Percentiles rank a stretch among this genome's conserved stretches.
Conservation (phyloP, 2,888 invertebrate species). For the Hydrotaea diabolus region DNA sequence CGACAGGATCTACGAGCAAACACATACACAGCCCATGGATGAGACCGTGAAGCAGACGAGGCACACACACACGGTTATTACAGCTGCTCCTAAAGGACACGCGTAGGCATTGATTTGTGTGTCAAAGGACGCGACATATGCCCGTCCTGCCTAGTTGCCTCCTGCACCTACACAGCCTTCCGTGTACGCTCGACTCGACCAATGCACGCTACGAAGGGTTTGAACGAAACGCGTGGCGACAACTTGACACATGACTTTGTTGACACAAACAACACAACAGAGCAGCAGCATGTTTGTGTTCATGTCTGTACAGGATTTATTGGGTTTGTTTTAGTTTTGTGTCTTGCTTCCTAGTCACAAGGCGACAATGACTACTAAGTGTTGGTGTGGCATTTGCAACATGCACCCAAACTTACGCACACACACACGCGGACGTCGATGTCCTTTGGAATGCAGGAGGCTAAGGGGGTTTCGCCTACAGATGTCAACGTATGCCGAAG, state of each 20-base stretch:
- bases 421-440: too few relatives aligned
- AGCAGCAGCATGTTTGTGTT: constrained; percentile 36
- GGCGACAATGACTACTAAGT: constrained; percentile 12
- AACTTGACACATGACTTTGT: constrained; percentile 76
- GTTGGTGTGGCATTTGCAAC: background rate
- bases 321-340: constrained; percentile 41
- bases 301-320: constrained; percentile 48
- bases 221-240: constrained; percentile 69
- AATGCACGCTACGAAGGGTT: constrained; percentile 28
- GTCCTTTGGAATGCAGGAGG: constrained; percentile 33
- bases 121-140: constrained; percentile 71
- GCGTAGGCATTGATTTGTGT: constrained; percentile 64
- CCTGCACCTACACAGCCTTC: constrained; percentile 37
- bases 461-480: constrained; percentile 47
- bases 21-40: background rate
- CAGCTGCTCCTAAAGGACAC: constrained; percentile 63
- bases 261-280: constrained; percentile 71
- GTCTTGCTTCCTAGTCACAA: background rate
- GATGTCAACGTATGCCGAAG: constrained; percentile 50
- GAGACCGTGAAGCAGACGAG: too few relatives aligned
- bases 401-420: background rate
- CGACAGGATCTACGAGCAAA: constrained; percentile 14
- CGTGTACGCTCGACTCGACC: background rate
- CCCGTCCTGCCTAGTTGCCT: constrained; percentile 30
- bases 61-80: constrained; percentile 18